Base-by-base conservation (phyloP, 2,888 invertebrate genomes). In the Agrilus mali region DNA sequence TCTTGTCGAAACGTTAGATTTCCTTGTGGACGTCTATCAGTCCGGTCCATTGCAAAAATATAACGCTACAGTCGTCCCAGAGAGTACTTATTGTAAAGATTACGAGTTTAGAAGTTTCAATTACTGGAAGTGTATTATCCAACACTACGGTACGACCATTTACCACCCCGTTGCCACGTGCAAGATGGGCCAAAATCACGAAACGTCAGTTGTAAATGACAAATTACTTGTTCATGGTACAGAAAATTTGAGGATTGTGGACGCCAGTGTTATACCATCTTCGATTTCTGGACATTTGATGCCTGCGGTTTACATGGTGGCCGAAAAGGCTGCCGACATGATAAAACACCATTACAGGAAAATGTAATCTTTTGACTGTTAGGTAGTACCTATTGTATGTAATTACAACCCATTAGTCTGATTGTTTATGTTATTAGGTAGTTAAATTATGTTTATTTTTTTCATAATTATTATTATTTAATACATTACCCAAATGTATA, bases 91-190 rank as follows among this genome's bases (percentile, higher is more conserved):
- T 27, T 50, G 55, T 14, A 52, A 27, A 27, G 27, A 27, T 10
- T 27, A 65, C 33, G 43, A 52, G 14, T 58, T 57, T 40, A 51
- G 57, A 27, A 54, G 63, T 1, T 62, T 69, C 36, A 57, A 56
- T 0, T 78, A 74, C 55, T 75, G 76, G 74, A 61, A 64, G 47
- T 79, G 79, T 54, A 69, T 74, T 34, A 68, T 74, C 7, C 65
- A 68, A n/a, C 66, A 74, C 47, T 67, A 75, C 60, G 69, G 68
- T 7, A 64, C 70, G 1, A 73, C 75, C 1, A 58, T 74, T 31
- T 83, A 79, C 61, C 84, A 86, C 58, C 78, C 80, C 1, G 75
- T 76, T 1, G 80, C 83, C 37, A 82, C 80, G 1, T 75, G 74
- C 39, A 78, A 77, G 61, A 85, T 85, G 81, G 83, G 80, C 0